Evolutionary conservation across 1,140 invertebrate genomes (phyloP).

Genomic region (Trialeurodes vaporariorum): DNA sequence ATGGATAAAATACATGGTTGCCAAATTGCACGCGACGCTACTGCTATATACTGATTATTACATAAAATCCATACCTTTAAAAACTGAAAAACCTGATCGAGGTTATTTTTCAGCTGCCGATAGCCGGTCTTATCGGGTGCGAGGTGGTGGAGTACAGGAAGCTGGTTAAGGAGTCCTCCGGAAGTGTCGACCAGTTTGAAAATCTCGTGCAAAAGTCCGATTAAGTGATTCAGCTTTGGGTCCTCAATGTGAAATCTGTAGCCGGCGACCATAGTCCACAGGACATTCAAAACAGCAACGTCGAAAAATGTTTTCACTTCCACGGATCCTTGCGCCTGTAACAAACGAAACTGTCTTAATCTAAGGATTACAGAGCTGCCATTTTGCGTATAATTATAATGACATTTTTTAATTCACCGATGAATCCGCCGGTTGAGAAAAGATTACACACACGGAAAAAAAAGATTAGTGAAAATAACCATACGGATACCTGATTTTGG

Average conservation of each 20-base stretch:
- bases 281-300: slow-evolving; percentile 50
- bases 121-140: slow-evolving; percentile 46
- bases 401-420: no score
- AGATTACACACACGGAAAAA: no score
- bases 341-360: slow-evolving; percentile 5
- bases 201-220: slow-evolving; percentile 41
- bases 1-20: no score
- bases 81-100: slow-evolving; percentile 37
- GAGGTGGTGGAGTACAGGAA: slow-evolving; percentile 49
- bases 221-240: slow-evolving; percentile 37
- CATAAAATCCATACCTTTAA: slow-evolving; percentile 26
- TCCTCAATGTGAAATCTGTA: slow-evolving; percentile 42
- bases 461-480: no score
- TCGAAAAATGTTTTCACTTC: slow-evolving; percentile 37
- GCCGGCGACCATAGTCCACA: slow-evolving; percentile 54
- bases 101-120: slow-evolving; percentile 35
- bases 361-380: no score
- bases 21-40: no score
- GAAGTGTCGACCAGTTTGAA: slow-evolving; percentile 49
- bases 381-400: no score
- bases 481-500: no score
- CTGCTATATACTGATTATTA: no score
- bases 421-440: no score
- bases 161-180: slow-evolving; percentile 50
- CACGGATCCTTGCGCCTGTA: slow-evolving; percentile 18